Conservation (phyloP, 1,140 invertebrate genomes). For the Drosophila nigromelanica region DNA sequence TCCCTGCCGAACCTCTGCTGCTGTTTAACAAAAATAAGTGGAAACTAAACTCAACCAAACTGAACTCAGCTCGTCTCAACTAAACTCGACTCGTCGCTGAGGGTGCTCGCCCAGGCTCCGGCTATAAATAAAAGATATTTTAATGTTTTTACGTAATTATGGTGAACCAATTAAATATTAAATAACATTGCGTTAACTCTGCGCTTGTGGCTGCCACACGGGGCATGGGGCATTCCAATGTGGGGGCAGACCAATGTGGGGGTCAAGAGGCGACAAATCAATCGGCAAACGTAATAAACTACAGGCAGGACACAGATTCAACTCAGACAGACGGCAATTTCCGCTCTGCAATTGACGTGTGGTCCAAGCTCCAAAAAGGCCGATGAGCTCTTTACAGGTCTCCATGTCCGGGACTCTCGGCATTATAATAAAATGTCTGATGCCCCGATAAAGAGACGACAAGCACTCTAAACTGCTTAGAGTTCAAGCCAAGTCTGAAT, state of each 20-base stretch:
- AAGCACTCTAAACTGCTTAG: conserved; percentile 50
- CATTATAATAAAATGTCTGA: conserved; percentile 72
- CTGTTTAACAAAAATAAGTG: conserved; percentile 70
- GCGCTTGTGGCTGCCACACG: conserved; percentile 46
- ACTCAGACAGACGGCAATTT: conserved; percentile 76
- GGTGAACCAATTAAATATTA: conserved; percentile 76
- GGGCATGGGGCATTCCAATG: conserved; percentile 5
- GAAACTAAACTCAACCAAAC: conserved; percentile 31
- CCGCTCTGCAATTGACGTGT: conserved; percentile 67
- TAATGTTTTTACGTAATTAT: conserved; percentile 82
- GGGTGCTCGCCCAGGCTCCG: conserved; percentile 5
- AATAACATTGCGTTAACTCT: conserved; percentile 65
- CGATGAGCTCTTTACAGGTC: not conserved
- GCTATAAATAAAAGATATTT: conserved; percentile 77
- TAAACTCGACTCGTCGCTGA: conserved; percentile 40
- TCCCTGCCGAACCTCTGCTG: conserved; percentile 50
- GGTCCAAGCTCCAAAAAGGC: not conserved
- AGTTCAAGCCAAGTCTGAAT: conserved; percentile 37
- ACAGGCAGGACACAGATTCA: conserved; percentile 58
- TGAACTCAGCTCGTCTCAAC: conserved; percentile 10
- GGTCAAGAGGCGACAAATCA: conserved; percentile 69
- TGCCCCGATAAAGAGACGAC: conserved; percentile 61
- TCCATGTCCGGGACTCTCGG: conserved; percentile 25
- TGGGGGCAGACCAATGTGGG: no score
- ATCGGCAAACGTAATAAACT: conserved; percentile 74